Evolutionary conservation across 1,140 invertebrate genomes (phyloP).

Genomic region (Brachionus angularis): DNA sequence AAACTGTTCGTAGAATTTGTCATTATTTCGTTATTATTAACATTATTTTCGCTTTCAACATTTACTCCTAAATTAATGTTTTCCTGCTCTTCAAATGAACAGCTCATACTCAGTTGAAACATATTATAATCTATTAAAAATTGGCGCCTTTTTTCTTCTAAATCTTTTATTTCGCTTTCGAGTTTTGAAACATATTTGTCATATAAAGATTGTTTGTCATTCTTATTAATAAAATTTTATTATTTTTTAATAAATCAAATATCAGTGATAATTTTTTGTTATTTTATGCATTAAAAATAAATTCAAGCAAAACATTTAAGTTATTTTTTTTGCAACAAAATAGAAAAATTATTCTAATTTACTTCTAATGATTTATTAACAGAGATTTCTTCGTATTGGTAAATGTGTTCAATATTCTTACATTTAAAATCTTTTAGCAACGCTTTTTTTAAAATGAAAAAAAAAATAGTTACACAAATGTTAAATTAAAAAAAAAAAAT

Average conservation of each 20-base stretch:
- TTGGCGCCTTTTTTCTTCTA: constrained; percentile 24
- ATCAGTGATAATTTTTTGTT: neutral
- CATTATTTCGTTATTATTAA: neutral
- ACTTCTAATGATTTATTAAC: constrained; percentile 30
- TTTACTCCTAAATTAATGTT: constrained; percentile 9
- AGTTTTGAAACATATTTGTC: constrained; percentile 34
- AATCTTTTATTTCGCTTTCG: constrained; percentile 24
- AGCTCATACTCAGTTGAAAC: neutral
- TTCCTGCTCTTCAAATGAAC: neutral
- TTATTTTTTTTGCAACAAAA: too few relatives aligned
- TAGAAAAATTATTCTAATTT: too few relatives aligned
- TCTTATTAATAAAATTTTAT: constrained; percentile 10
- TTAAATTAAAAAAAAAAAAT: neutral
- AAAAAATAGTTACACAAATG: neutral
- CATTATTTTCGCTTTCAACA: too few relatives aligned
- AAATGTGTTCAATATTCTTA: constrained; percentile 36
- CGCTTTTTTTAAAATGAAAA: neutral
- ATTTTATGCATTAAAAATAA: too few relatives aligned
- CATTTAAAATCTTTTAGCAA: constrained; percentile 25
- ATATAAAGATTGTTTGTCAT: constrained; percentile 13
- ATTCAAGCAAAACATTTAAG: too few relatives aligned
- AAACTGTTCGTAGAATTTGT: too few relatives aligned
- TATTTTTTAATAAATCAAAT: neutral
- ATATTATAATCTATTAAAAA: constrained; percentile 30
- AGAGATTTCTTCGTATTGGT: constrained; percentile 33